phyloP scores from a whole-genome alignment of 1,140 invertebrate genomes.

The Microvelia longipes region DNA sequence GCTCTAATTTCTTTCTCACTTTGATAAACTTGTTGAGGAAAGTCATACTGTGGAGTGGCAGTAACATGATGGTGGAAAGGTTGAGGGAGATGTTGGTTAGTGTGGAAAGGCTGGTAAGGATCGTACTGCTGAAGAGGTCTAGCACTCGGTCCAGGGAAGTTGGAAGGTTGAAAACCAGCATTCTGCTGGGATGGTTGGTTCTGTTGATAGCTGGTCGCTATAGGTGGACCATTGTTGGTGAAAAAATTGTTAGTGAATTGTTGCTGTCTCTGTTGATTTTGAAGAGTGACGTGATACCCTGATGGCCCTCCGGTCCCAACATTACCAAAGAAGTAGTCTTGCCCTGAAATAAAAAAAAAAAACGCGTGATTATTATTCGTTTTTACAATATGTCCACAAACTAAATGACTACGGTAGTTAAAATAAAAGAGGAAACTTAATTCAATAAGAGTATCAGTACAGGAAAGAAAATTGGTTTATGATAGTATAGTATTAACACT shows the following conservation, averaged over 20 bases:
- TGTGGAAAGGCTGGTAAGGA: conserved; percentile 13
- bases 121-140: conserved; percentile 8
- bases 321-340: conserved; percentile 4
- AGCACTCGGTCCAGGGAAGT: conserved; percentile 3
- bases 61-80: conserved; percentile 17
- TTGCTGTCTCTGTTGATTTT: background rate
- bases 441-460: no score
- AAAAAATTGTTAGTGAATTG: conserved; percentile 3
- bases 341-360: conserved; percentile 7
- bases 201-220: background rate
- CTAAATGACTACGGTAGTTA: no score
- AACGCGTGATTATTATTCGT: no score
- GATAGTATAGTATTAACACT: no score
- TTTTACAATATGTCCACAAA: no score
- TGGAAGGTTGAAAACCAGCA: conserved; percentile 5
- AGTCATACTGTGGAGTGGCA: conserved; percentile 3
- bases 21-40: conserved; percentile 1
- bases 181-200: background rate
- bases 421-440: no score
- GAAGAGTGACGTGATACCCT: conserved; percentile 8
- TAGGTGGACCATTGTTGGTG: background rate
- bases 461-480: no score
- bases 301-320: background rate
- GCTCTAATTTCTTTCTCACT: conserved; percentile 1
- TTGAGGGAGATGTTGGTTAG: conserved; percentile 21